Evolutionary conservation across 2,797 vertebrate species (phyloP).

Genomic region (Notolepis coatsorum): DNA sequence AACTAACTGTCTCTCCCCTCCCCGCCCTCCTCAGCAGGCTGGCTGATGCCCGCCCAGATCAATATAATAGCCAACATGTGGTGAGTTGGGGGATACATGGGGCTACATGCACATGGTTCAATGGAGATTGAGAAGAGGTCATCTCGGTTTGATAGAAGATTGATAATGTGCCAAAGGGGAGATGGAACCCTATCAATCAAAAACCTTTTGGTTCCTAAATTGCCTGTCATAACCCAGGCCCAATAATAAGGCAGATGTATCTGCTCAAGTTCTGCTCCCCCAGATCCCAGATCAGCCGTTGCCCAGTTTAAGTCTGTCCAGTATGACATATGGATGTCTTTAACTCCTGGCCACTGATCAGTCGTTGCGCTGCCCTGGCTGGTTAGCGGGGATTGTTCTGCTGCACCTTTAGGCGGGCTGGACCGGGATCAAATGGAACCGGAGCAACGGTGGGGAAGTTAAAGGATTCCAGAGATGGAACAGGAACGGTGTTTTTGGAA

Average conservation of each 20-base stretch:
- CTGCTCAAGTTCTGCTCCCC: constrained; percentile 1
- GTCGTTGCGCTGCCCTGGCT: not conserved
- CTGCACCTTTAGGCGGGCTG: not conserved
- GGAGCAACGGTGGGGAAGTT: not conserved
- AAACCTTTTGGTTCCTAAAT: constrained; percentile 37
- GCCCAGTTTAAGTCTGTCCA: constrained; percentile 7
- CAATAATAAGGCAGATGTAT: constrained; percentile 7
- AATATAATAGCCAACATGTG: constrained; percentile 40
- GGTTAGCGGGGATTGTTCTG: not conserved
- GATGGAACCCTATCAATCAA: constrained; percentile 50
- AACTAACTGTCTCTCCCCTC: constrained; percentile 2
- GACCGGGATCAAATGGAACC: constrained; percentile 23
- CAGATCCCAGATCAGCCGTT: constrained; percentile 5
- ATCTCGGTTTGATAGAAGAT: constrained; percentile 53
- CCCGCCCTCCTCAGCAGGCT: not conserved
- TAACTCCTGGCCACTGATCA: constrained; percentile 2
- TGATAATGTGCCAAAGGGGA: constrained; percentile 55
- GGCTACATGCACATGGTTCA: constrained; percentile 37
- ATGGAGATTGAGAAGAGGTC: constrained; percentile 40
- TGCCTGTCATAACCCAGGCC: constrained; percentile 33
- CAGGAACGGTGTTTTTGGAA: no score
- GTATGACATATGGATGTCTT: constrained; percentile 9
- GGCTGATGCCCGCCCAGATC: constrained; percentile 32
- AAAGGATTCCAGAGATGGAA: not conserved
- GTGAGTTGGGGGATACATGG: constrained; percentile 27